These are phyloP conservation scores for Caenorhabditis imperialis DNA, from an alignment of 2,888 invertebrate genomes.

Conservation along the genomic window DNA sequence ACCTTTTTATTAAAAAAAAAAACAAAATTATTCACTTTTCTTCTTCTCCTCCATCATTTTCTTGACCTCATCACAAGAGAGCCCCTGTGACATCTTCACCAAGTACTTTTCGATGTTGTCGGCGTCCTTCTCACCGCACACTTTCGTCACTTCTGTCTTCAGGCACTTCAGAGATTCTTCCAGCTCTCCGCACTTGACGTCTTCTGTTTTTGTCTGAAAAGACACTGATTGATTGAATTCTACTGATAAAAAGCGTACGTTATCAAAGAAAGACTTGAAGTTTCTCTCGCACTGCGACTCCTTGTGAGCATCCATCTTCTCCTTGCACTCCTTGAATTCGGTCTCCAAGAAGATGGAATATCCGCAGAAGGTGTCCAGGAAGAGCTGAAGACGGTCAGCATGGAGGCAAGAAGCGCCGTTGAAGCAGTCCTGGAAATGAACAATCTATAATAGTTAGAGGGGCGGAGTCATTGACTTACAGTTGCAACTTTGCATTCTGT, in stretches of 20 bases:
- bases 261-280: constrained; percentile 45
- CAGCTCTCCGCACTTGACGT: constrained; percentile 27
- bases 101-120: constrained; percentile 30
- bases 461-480: background rate
- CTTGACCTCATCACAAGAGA: constrained; percentile 32
- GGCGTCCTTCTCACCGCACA: constrained; percentile 24
- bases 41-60: constrained; percentile 16
- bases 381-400: constrained; percentile 32
- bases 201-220: constrained; percentile 27
- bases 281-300: constrained; percentile 36
- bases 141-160: constrained; percentile 26
- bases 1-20: constrained; percentile 1
- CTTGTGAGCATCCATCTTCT: constrained; percentile 15
- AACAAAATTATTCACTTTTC: background rate
- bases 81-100: constrained; percentile 25
- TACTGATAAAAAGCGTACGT: no score
- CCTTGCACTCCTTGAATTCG: constrained; percentile 37
- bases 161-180: constrained; percentile 26
- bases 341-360: constrained; percentile 48
- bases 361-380: constrained; percentile 32
- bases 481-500: constrained; percentile 28
- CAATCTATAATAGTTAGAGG: no score
- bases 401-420: constrained; percentile 15
- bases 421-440: constrained; percentile 27
- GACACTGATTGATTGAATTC: no score